These are phyloP conservation scores for Hassar affinis DNA, from an alignment of 2,113 vertebrate genomes.

Conservation along the genomic window DNA sequence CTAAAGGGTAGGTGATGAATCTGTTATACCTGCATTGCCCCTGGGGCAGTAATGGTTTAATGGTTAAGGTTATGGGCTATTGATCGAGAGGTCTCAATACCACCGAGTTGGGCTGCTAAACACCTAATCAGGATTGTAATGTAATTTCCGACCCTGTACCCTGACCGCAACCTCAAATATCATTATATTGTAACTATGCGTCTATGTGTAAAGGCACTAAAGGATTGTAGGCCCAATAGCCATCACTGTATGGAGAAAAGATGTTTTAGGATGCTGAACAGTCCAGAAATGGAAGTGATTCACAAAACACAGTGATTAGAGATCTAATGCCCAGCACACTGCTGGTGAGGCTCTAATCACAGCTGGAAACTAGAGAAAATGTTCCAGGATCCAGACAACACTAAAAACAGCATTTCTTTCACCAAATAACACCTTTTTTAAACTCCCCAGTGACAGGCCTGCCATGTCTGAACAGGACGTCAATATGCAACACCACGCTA, in stretches of 20 bases:
- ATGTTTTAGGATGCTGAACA: neutral
- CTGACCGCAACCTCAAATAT: neutral
- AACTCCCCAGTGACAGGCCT: slow-evolving; percentile 12
- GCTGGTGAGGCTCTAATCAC: slow-evolving; percentile 4
- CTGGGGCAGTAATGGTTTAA: neutral
- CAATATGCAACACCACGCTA: neutral
- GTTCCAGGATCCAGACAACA: neutral
- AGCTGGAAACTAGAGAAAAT: neutral
- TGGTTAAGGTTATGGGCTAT: neutral
- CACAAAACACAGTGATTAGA: slow-evolving; percentile 14
- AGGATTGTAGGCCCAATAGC: neutral
- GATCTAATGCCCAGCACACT: neutral
- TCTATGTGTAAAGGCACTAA: neutral
- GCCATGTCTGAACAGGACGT: slow-evolving; percentile 41
- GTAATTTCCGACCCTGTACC: neutral
- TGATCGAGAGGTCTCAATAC: neutral
- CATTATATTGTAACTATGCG: neutral
- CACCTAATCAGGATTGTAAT: neutral
- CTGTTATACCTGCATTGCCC: neutral
- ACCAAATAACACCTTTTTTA: slow-evolving; percentile 32
- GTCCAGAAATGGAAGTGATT: neutral
- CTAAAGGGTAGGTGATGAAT: neutral
- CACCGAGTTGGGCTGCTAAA: neutral
- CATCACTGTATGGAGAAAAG: neutral
- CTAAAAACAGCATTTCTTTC: slow-evolving; percentile 27